Percentiles rank a stretch among this genome's conserved stretches.
Evolutionary conservation across 53 echinoderm and acorn worm genomes (phyloP).

Genomic region (Temnopleurus reevesii): DNA sequence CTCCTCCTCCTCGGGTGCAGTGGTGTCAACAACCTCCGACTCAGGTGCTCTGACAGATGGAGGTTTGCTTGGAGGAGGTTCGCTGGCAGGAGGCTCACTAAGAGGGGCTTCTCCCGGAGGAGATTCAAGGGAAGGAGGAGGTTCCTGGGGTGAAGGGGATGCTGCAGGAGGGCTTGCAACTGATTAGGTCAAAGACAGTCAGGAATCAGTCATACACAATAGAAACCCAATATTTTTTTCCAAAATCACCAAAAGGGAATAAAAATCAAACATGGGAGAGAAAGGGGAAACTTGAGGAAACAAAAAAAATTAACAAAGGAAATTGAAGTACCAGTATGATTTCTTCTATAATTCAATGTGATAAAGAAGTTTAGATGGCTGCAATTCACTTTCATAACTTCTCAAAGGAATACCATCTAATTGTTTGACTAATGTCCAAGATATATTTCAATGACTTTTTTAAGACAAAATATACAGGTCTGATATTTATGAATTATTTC

Average conservation of each 20-base stretch:
- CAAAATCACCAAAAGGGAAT: not conserved
- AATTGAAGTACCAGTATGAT: too few relatives aligned
- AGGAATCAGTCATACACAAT: not conserved
- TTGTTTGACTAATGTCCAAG: too few relatives aligned
- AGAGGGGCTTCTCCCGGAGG: not conserved
- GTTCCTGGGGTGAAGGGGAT: not conserved
- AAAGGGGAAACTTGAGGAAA: not conserved
- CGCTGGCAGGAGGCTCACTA: not conserved
- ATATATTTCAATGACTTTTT: too few relatives aligned
- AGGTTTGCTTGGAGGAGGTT: not conserved
- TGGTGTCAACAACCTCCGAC: not conserved
- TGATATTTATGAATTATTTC: too few relatives aligned
- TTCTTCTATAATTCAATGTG: too few relatives aligned
- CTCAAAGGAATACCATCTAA: too few relatives aligned
- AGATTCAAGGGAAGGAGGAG: not conserved
- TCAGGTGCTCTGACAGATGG: not conserved
- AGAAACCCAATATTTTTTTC: not conserved
- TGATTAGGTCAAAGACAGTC: constrained; percentile 6
- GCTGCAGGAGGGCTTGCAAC: constrained; percentile 12
- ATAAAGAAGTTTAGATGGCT: not conserved
- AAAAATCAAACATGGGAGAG: not conserved
- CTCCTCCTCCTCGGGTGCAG: not conserved
- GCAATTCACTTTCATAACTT: not conserved
- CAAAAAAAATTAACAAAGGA: not conserved
- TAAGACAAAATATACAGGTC: too few relatives aligned